Percentiles rank a stretch among this genome's conserved stretches.
Conservation (phyloP, 2,113 vertebrate species). For the Xiphias gladius region DNA sequence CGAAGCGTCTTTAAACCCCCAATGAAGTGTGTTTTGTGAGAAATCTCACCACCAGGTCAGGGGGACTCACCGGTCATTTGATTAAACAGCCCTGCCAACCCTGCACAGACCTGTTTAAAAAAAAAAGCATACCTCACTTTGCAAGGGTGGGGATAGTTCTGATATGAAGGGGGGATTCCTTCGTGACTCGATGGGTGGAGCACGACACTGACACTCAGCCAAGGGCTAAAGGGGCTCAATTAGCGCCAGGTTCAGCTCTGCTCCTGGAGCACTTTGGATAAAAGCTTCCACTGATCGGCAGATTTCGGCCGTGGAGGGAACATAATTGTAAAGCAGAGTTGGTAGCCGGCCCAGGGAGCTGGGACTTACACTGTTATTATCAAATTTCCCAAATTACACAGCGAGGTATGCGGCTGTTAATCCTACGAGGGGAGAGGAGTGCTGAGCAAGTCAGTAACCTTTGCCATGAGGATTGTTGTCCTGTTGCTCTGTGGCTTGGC, state of each 20-base stretch:
- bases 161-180: background rate
- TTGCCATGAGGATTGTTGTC: background rate
- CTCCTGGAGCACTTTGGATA: conserved; percentile 14
- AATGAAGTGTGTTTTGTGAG: too few relatives aligned
- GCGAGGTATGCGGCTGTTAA: background rate
- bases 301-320: background rate
- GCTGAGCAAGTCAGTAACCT: background rate
- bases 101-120: too few relatives aligned
- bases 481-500: background rate
- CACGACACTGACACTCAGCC: conserved; percentile 26
- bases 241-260: conserved; percentile 15
- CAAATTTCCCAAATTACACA: background rate
- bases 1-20: background rate
- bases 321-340: background rate
- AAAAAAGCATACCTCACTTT: too few relatives aligned
- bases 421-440: background rate
- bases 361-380: background rate
- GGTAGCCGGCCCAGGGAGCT: background rate
- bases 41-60: background rate
- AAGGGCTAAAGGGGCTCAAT: conserved; percentile 25
- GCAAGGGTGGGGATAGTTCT: background rate
- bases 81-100: too few relatives aligned
- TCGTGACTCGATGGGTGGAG: background rate
- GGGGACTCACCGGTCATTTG: too few relatives aligned
- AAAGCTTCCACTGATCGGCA: conserved; percentile 22